Conservation (phyloP, 2,113 vertebrate genomes). For the Stigmatopora argus region DNA sequence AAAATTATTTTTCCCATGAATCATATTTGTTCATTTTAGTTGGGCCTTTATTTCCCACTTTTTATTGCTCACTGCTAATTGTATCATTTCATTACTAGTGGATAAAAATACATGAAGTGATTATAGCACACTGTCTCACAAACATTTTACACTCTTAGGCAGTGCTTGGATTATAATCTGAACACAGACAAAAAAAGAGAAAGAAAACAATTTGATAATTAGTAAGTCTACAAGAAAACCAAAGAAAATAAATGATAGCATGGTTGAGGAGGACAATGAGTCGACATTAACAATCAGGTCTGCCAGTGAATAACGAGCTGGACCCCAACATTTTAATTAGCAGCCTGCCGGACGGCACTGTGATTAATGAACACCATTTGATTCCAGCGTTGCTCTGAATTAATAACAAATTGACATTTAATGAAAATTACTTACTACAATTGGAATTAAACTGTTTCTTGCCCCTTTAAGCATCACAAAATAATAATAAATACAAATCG, state of each 20-base stretch:
- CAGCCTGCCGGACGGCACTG: constrained; percentile 70
- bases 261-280: constrained; percentile 74
- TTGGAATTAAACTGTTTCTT: constrained; percentile 69
- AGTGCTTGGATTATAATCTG: constrained; percentile 60
- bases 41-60: background rate
- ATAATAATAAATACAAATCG: constrained; percentile 63
- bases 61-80: background rate
- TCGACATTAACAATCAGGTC: constrained; percentile 79
- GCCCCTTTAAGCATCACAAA: constrained; percentile 45
- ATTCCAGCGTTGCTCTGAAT: constrained; percentile 78
- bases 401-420: constrained; percentile 83
- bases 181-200: constrained; percentile 62
- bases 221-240: constrained; percentile 76
- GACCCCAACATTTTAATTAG: constrained; percentile 79
- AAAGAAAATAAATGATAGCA: constrained; percentile 77
- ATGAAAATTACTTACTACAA: constrained; percentile 77
- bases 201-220: constrained; percentile 69
- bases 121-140: constrained; percentile 14
- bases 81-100: constrained; percentile 1
- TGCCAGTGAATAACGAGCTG: constrained; percentile 77
- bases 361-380: constrained; percentile 81
- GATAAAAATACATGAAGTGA: background rate
- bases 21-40: background rate
- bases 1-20: background rate
- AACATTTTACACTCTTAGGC: constrained; percentile 33